These are phyloP conservation scores for Drosophila atroscutellata DNA, from an alignment of 2,888 invertebrate genomes.

Conservation along the genomic window DNA sequence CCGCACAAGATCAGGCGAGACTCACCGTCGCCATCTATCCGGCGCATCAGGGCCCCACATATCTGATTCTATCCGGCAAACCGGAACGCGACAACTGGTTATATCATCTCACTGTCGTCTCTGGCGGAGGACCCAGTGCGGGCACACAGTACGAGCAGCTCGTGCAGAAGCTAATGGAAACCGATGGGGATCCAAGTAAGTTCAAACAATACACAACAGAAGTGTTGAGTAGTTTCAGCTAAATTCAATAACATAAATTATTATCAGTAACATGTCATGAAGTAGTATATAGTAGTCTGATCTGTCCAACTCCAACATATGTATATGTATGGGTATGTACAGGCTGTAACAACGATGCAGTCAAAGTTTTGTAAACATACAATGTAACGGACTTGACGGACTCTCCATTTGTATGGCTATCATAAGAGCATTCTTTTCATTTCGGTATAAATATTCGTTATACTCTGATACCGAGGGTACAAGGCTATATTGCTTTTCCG, in stretches of 20 bases:
- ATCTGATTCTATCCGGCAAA: conserved; percentile 95
- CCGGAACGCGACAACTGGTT: conserved; percentile 97
- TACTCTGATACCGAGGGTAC: not conserved
- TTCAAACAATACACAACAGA: conserved; percentile 38
- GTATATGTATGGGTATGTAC: not conserved
- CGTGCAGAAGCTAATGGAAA: conserved; percentile 98
- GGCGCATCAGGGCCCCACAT: conserved; percentile 96
- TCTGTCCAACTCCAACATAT: not conserved
- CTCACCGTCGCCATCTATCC: conserved; percentile 97
- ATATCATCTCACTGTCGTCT: conserved; percentile 95
- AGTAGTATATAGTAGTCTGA: not conserved
- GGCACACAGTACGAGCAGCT: conserved; percentile 98
- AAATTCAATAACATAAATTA: not conserved
- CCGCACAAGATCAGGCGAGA: conserved; percentile 89
- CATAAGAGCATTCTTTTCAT: not conserved
- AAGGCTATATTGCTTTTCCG: not conserved
- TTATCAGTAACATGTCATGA: not conserved
- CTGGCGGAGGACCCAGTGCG: conserved; percentile 94
- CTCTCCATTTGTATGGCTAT: not conserved
- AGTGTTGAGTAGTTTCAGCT: not conserved
- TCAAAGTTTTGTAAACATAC: not conserved
- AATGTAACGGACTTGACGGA: not conserved
- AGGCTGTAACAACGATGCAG: not conserved
- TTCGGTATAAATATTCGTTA: not conserved
- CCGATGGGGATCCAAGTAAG: conserved; percentile 95